Evolutionary conservation across 2,113 vertebrate species (phyloP).

Genomic region (Paramormyrops kingsleyae): DNA sequence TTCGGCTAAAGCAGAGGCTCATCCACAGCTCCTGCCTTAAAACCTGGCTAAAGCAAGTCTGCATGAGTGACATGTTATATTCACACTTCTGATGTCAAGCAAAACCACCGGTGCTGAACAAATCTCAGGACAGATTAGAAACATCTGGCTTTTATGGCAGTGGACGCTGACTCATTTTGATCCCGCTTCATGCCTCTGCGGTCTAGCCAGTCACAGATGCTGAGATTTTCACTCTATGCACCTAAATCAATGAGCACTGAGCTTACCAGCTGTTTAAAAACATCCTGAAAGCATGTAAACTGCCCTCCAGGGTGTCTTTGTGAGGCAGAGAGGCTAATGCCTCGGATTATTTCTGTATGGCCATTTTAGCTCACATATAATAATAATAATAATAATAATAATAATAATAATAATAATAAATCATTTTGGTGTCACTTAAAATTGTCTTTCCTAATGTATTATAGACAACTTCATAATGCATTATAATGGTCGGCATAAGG

Average conservation of each 20-base stretch:
- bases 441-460: not conserved
- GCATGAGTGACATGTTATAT: not conserved
- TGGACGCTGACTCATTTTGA: not conserved
- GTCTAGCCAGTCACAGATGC: not conserved
- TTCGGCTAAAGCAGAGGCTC: slow-evolving; percentile 15
- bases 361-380: not conserved
- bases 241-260: not conserved
- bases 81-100: not conserved
- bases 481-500: not conserved
- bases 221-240: not conserved
- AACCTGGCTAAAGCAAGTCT: not conserved
- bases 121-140: not conserved
- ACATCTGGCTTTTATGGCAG: not conserved
- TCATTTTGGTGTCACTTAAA: not conserved
- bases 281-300: not conserved
- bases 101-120: not conserved
- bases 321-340: not conserved
- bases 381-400: not conserved
- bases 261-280: not conserved
- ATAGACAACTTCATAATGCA: not conserved
- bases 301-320: not conserved
- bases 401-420: not conserved
- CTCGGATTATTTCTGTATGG: not conserved
- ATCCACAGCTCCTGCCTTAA: not conserved
- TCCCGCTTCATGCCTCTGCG: not conserved